Evolutionary conservation across 2,888 invertebrate genomes (phyloP).

Genomic region (Drosophila hamatofila): DNA sequence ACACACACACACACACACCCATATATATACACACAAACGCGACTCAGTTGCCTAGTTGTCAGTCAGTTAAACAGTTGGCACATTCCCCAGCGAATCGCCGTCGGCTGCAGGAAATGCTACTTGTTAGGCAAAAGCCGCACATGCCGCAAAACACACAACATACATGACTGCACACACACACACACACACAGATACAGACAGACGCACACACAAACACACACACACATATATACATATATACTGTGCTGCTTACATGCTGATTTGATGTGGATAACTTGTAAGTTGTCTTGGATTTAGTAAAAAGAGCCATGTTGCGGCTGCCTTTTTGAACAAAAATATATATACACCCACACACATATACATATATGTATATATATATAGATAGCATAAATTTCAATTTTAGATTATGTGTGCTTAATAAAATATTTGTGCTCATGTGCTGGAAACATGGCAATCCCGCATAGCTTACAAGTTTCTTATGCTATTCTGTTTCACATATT

Average conservation of each 20-base stretch:
- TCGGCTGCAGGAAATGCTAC: conserved; percentile 70
- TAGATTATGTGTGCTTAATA: conserved; percentile 72
- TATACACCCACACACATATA: not conserved
- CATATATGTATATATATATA: not conserved
- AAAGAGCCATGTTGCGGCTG: conserved; percentile 38
- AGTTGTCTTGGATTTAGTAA: conserved; percentile 58
- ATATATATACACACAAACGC: conserved; percentile 17
- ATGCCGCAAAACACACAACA: conserved; percentile 55
- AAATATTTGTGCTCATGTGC: conserved; percentile 57
- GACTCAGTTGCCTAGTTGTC: conserved; percentile 57
- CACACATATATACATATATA: conserved; percentile 7
- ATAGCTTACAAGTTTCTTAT: conserved; percentile 7
- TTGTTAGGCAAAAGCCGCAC: conserved; percentile 66
- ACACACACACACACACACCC: not conserved
- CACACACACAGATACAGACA: conserved; percentile 12
- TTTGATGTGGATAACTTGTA: conserved; percentile 66
- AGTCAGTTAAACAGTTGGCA: conserved; percentile 70
- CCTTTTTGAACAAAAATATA: conserved; percentile 31
- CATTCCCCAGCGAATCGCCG: conserved; percentile 60
- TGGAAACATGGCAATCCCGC: conserved; percentile 11
- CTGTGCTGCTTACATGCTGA: conserved; percentile 45
- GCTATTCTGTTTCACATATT: conserved; percentile 35
- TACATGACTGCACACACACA: conserved; percentile 20
- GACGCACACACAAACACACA: not conserved
- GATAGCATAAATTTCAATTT: conserved; percentile 75